phyloP scores from a whole-genome alignment of 2,113 vertebrate genomes.

The Pterocles burchelli region DNA sequence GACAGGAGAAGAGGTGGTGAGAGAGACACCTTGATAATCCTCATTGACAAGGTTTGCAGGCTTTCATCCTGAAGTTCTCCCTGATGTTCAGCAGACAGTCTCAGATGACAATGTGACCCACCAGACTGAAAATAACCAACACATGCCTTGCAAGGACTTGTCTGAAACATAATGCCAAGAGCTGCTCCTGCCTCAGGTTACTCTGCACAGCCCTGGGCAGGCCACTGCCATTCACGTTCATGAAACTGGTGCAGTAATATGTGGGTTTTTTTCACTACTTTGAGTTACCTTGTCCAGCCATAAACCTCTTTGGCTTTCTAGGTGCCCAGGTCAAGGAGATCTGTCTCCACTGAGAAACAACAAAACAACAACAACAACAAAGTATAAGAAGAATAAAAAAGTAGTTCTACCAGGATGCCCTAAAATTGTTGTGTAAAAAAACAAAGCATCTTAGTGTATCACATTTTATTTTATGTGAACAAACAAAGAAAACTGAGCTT shows the following conservation, averaged over 20 bases:
- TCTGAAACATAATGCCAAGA: neutral
- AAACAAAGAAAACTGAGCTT: neutral
- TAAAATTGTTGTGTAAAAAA: neutral
- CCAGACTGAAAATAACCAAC: neutral
- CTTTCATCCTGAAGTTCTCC: neutral
- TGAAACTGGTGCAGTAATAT: neutral
- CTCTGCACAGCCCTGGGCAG: neutral
- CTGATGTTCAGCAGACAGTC: neutral
- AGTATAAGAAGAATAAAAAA: neutral
- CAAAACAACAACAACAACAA: neutral
- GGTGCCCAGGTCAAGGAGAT: neutral
- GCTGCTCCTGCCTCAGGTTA: neutral
- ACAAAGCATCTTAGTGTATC: neutral
- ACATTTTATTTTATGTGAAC: neutral
- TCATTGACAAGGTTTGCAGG: neutral
- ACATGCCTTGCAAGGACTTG: fast-evolving
- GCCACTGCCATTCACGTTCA: fast-evolving
- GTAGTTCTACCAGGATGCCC: neutral
- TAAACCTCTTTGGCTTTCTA: neutral
- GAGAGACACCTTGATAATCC: neutral
- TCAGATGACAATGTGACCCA: neutral
- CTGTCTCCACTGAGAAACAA: neutral
- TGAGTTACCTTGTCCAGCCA: neutral
- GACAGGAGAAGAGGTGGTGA: neutral
- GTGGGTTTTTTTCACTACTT: neutral